Base-by-base conservation (phyloP, 2,797 vertebrate species). In the Myripristis jacobus region DNA sequence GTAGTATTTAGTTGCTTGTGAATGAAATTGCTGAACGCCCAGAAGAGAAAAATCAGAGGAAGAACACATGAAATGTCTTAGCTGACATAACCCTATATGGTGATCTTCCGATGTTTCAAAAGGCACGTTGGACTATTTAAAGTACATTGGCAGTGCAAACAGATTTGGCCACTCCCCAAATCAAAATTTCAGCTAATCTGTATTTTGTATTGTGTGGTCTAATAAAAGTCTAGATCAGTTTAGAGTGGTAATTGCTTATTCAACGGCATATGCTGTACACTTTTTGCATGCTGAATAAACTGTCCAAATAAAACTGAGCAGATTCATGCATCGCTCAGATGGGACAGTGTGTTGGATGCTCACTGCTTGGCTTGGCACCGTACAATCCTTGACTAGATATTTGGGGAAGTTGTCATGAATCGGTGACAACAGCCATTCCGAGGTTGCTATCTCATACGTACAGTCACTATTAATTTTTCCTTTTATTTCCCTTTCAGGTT, bases 1-100 rank as follows among this genome's bases (percentile, higher is more conserved):
- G 73, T 79, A 81, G 85, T 75, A 82, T 89, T 90, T 89, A 87
- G 89, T 82, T 77, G 87, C 84, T 82, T 80, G 79, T 83, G 79
- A 87, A 86, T 85, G 61, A 80, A 55, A 86, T 84, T 76, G 53
- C 75, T 80, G 43, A 87, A 76, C 46, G 60, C 29, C 56, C 46
- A 69, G 44, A 80, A 72, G 63, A 80, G 76, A 77, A 41, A 19
- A 68, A 73, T 67, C 68, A 31, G 15, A 78, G 44, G 58, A 54
- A 52, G 73, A 71, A 65, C 34, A 80, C 82, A 81, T 51, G 44
- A 18, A 60, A 55, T 21, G 34, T 25, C 70, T 79, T 16, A 59
- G 15, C n/a, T 13, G 15, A 7, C 15, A n/a, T 36, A 21, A 31
- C 41, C 64, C 7, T 31, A 73, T 48, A 68, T 46, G 21, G 52